These are phyloP conservation scores for Chaetogeoica ovagalla DNA, from an alignment of 2,888 invertebrate genomes.

Conservation along the genomic window DNA sequence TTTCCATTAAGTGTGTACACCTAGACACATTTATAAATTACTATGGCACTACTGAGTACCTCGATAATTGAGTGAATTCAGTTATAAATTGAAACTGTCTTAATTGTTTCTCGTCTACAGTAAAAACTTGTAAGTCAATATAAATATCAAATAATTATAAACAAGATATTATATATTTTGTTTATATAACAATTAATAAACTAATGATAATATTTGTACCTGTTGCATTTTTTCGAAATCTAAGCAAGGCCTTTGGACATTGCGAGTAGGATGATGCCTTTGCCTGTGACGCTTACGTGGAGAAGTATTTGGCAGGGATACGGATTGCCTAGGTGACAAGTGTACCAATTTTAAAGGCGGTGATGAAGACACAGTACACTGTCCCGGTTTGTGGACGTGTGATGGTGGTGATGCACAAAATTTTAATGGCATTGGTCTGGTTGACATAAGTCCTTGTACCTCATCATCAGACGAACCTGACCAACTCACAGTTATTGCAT, in stretches of 20 bases:
- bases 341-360: constrained; percentile 51
- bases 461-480: constrained; percentile 52
- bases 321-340: constrained; percentile 49
- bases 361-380: constrained; percentile 63
- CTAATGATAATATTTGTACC: constrained; percentile 64
- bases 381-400: constrained; percentile 65
- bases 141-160: background rate
- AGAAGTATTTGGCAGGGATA: constrained; percentile 62
- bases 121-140: background rate
- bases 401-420: constrained; percentile 88
- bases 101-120: background rate
- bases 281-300: constrained; percentile 66
- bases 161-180: background rate
- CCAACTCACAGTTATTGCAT: constrained; percentile 43
- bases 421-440: constrained; percentile 68
- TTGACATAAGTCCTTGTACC: constrained; percentile 51
- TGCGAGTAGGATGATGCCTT: constrained; percentile 57
- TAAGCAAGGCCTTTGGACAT: constrained; percentile 80
- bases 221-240: constrained; percentile 98
- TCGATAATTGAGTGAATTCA: too few species aligned
- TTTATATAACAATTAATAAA: background rate
- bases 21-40: too few species aligned
- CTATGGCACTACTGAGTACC: too few species aligned
- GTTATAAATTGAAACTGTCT: too few species aligned
- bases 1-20: too few species aligned